Conservation (phyloP, 1,140 invertebrate species). For the Grapholita molesta region DNA sequence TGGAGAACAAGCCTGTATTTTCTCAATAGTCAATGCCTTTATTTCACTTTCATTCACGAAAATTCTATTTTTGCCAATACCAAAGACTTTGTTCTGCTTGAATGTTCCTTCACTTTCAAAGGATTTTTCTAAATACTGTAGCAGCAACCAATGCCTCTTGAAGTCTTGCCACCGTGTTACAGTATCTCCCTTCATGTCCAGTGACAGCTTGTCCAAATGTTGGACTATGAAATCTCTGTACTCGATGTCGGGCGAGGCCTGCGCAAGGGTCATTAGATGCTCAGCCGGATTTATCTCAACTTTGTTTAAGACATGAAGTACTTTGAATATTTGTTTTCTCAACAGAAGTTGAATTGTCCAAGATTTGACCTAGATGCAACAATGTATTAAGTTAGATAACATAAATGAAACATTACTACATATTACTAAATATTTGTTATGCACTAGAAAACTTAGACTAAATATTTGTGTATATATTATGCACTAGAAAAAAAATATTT, state of each 20-base stretch:
- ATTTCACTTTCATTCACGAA: slow-evolving; percentile 73
- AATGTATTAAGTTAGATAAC: background rate
- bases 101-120: slow-evolving; percentile 70
- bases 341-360: slow-evolving; percentile 81
- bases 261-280: slow-evolving; percentile 78
- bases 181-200: slow-evolving; percentile 55
- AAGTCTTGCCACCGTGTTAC: slow-evolving; percentile 69
- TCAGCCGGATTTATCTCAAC: slow-evolving; percentile 78
- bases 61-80: slow-evolving; percentile 55
- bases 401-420: background rate
- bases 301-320: slow-evolving; percentile 81
- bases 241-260: slow-evolving; percentile 72
- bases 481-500: background rate
- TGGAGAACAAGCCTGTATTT: slow-evolving; percentile 68
- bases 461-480: too few relatives aligned
- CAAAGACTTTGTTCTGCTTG: slow-evolving; percentile 76
- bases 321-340: slow-evolving; percentile 81
- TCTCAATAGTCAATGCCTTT: slow-evolving; percentile 68
- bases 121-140: slow-evolving; percentile 77
- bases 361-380: slow-evolving; percentile 74
- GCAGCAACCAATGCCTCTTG: slow-evolving; percentile 78
- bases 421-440: background rate
- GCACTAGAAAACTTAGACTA: background rate
- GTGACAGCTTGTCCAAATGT: slow-evolving; percentile 74
- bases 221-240: slow-evolving; percentile 80